These are phyloP conservation scores for Scalopus aquaticus DNA, from an alignment of 2,113 vertebrate genomes.

Conservation along the genomic window DNA sequence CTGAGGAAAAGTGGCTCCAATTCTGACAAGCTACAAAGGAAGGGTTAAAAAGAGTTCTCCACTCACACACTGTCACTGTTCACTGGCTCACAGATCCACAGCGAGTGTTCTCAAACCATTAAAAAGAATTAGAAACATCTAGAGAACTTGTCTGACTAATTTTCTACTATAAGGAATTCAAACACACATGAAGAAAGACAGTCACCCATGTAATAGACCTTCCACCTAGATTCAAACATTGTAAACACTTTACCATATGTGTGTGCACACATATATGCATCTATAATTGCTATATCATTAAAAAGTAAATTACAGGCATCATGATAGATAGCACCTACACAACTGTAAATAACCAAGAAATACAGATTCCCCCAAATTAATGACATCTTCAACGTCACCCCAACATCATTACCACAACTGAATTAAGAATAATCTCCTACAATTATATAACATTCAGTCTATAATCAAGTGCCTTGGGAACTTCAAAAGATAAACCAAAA, in stretches of 20 bases:
- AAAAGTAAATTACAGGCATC: background rate
- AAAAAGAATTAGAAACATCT: background rate
- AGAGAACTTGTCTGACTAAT: background rate
- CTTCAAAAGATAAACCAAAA: background rate
- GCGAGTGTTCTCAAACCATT: background rate
- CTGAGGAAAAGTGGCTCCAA: background rate
- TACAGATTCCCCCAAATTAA: background rate
- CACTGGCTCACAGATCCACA: background rate
- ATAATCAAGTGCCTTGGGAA: slow-evolving; percentile 4
- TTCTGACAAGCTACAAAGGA: background rate
- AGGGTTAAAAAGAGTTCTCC: background rate
- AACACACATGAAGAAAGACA: background rate
- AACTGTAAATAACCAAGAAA: background rate
- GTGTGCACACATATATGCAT: no score
- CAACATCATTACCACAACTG: background rate
- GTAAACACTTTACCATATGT: background rate
- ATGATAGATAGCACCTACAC: background rate
- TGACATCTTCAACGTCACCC: background rate
- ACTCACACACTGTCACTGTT: background rate
- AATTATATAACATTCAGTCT: background rate
- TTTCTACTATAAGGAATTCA: background rate
- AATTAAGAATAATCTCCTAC: slow-evolving; percentile 31
- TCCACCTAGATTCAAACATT: background rate
- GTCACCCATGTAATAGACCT: background rate
- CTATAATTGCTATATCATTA: background rate